Evolutionary conservation across 2,797 vertebrate species (phyloP).

Genomic region (Smutsia gigantea): DNA sequence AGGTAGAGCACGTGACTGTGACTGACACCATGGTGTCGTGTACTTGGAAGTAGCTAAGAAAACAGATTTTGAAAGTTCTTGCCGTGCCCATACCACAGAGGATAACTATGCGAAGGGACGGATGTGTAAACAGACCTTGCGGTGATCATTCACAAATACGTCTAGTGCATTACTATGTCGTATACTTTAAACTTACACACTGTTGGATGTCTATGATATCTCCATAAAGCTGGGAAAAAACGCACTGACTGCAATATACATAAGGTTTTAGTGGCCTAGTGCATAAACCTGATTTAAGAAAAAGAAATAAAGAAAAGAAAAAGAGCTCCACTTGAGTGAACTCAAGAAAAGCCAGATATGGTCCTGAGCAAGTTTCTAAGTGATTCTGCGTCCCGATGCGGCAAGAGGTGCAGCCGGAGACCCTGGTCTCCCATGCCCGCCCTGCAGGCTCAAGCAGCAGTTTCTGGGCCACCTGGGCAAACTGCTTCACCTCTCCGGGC

Average conservation of each 20-base stretch:
- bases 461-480: background rate
- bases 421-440: rapidly evolving
- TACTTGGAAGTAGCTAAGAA: rapidly evolving
- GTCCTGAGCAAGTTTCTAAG: background rate
- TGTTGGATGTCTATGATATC: rapidly evolving
- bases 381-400: rapidly evolving
- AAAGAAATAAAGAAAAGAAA: background rate
- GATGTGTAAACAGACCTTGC: rapidly evolving
- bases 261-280: background rate
- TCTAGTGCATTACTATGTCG: rapidly evolving
- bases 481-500: rapidly evolving
- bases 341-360: rapidly evolving
- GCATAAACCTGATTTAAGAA: background rate
- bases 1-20: too few species aligned
- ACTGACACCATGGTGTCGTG: rapidly evolving
- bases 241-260: background rate
- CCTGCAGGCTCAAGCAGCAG: too few species aligned
- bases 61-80: too few species aligned
- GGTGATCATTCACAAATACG: rapidly evolving
- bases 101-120: rapidly evolving
- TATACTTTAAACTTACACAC: background rate
- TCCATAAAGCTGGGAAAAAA: background rate
- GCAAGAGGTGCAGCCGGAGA: background rate
- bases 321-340: background rate
- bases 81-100: background rate